Base-by-base conservation (phyloP, 1,140 invertebrate genomes). In the Cherax destructor region DNA sequence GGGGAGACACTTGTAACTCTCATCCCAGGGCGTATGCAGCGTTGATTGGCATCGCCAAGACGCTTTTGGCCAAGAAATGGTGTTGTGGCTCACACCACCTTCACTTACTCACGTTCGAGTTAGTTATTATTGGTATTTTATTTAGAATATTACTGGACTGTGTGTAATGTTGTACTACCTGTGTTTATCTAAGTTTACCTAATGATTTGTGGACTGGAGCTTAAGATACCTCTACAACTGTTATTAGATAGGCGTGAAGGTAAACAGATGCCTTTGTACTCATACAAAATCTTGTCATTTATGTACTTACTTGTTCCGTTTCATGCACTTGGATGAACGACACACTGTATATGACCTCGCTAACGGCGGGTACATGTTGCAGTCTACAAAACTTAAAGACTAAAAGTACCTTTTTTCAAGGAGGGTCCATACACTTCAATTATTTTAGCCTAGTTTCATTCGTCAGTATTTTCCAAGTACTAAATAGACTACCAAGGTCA, bases 131-230 rank as follows among this genome's bases (percentile, higher is more conserved):
- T 65, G 7, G 61, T 65, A 65, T 65, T 65, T 65, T 13, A 65
- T 65, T 65, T 65, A 65, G 69, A 74, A 30, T 74, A 74, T 74
- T 74, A 74, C 69, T 74, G 69, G 69, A 30, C 69, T 24, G n/a
- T 74, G 69, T 74, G 69, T 30, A 24, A 74, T 69, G 69, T 9
- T 74, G 69, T 74, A 30, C n/a, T 30, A 24, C n/a, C 9, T 74
- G n/a, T 74, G 69, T 74, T 74, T 74, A 74, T n/a, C 24, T 74
- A 65, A 65, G 61, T 74, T 74, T 41, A 4, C 69, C 21, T 21
- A 7, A 74, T 74, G 69, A n/a, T 24, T 74, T 9, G 30, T 11
- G 11, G n/a, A 30, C 9, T 41, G 30, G 30, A 41, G 30, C 69
- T 74, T n/a, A 30, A n/a, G 69, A 74, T 56, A 69, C 65, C 21